A percentile compares a stretch with the other conserved stretches of the same genome.
Conservation (phyloP, 2,888 invertebrate genomes). For the Diarsia dahlii region DNA sequence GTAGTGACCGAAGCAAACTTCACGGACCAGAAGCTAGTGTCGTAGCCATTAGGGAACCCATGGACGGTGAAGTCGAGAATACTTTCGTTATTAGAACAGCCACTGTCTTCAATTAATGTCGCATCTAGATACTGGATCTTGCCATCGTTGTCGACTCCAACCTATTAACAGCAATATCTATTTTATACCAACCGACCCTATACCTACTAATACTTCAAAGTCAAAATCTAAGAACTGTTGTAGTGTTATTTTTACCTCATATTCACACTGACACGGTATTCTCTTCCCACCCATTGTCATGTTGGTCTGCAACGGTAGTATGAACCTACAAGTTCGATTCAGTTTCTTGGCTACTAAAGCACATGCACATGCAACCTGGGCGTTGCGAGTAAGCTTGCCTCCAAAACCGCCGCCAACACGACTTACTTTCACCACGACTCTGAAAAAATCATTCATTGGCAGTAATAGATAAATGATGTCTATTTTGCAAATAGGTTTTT, state of each 20-base stretch:
- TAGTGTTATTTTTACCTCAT: constrained; percentile 8
- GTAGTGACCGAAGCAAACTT: constrained; percentile 87
- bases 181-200: not conserved
- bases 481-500: no score
- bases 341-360: constrained; percentile 91
- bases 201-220: not conserved
- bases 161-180: not conserved
- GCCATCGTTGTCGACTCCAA: constrained; percentile 91
- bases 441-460: not conserved
- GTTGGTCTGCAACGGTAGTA: constrained; percentile 91
- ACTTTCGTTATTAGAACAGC: constrained; percentile 88
- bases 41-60: constrained; percentile 7
- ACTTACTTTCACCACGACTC: not conserved
- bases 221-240: not conserved
- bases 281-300: constrained; percentile 91
- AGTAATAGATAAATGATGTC: no score
- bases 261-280: constrained; percentile 83
- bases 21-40: not conserved
- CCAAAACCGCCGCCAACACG: constrained; percentile 7
- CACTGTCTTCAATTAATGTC: constrained; percentile 86
- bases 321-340: constrained; percentile 91
- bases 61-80: constrained; percentile 26
- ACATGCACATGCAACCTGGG: constrained; percentile 90
- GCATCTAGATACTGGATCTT: constrained; percentile 92
- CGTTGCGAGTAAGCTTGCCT: constrained; percentile 82